phyloP scores from a whole-genome alignment of 2,888 invertebrate genomes.

The Silvanus unidentatus region DNA sequence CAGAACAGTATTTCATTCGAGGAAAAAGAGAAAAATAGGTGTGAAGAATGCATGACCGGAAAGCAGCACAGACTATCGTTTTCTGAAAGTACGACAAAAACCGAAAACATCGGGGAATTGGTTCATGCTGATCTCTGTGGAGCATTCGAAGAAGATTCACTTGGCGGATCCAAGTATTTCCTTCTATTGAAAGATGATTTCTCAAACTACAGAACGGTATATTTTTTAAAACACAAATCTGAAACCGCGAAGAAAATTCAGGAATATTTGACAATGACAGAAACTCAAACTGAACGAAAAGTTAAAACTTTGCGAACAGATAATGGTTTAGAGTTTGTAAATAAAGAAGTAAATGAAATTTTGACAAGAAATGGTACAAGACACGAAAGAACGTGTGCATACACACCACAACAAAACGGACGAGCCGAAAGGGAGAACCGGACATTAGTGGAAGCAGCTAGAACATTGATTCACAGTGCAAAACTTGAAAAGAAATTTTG shows the following conservation, averaged over 20 bases:
- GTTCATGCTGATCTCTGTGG: no score
- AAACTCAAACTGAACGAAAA: constrained; percentile 13
- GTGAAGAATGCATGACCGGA: no score
- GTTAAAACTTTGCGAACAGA: constrained; percentile 20
- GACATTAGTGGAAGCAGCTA: constrained; percentile 30
- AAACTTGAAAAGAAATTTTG: constrained; percentile 21
- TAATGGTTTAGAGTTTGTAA: constrained; percentile 23
- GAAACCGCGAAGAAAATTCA: constrained; percentile 12
- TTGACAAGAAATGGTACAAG: constrained; percentile 20
- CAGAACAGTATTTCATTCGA: no score
- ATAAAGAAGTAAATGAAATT: constrained; percentile 14
- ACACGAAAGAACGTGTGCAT: constrained; percentile 16
- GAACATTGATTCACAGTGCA: constrained; percentile 13
- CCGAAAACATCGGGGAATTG: no score
- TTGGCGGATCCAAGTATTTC: no score
- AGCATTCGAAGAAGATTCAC: no score
- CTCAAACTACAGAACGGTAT: no score
- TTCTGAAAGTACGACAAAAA: no score
- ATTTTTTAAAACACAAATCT: constrained; percentile 13
- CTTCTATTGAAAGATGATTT: no score
- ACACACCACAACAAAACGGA: constrained; percentile 29
- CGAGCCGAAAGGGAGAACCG: constrained; percentile 29
- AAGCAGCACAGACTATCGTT: no score
- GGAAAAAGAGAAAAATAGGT: no score
- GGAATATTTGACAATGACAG: constrained; percentile 10